Base-by-base conservation (phyloP, 2,113 vertebrate genomes). In the Pavo muticus region DNA sequence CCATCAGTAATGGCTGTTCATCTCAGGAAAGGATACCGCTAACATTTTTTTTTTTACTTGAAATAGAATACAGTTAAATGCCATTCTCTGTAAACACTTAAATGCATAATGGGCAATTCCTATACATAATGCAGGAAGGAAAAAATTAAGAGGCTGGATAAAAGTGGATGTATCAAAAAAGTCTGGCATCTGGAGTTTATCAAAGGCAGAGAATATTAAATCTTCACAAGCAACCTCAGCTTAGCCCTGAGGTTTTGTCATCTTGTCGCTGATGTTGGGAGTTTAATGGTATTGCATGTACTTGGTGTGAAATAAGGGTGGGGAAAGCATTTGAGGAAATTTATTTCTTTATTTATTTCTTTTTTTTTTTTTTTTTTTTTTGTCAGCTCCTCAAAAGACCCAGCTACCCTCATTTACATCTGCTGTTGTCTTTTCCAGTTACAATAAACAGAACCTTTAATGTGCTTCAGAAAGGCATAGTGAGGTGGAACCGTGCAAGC, bases 51-150 rank as follows among this genome's bases (percentile, higher is more conserved):
- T 52, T 52, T 14, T 27, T n/a, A 61, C 65, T 47, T 72, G 4
- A 84, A 95, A 69, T 27, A 88, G 3, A 18, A 56, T 88, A 81
- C 39, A 11, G 84, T 95, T 96, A 95, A 96, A 72, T 94, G 54
- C 91, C 68, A 68, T 50, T 87, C 59, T n/a, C 44, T 91, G 39
- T 52, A 52, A 29, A 10, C 13, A 40, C 88, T 92, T 85, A 68
- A 90, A 76, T 39, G 65, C 44, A 54, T 32, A 84, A 73, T 70
- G n/a, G 56, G 25, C 32, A 63, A 52, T 37, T 88, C 27, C 27
- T 39, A 0, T 18, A 25, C 29, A 12, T 27, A 59, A 57, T 16
- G n/a, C 56, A 83, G 44, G 45, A 63, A 76, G 42, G 39, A n/a
- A 11, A 87, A 87, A 32, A 50, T 57, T 61, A 64, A 50, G 24